Percentiles rank a stretch among this genome's conserved stretches.
phyloP scores from a whole-genome alignment of 2,888 invertebrate species.

The Drosophila fulvimacula region DNA sequence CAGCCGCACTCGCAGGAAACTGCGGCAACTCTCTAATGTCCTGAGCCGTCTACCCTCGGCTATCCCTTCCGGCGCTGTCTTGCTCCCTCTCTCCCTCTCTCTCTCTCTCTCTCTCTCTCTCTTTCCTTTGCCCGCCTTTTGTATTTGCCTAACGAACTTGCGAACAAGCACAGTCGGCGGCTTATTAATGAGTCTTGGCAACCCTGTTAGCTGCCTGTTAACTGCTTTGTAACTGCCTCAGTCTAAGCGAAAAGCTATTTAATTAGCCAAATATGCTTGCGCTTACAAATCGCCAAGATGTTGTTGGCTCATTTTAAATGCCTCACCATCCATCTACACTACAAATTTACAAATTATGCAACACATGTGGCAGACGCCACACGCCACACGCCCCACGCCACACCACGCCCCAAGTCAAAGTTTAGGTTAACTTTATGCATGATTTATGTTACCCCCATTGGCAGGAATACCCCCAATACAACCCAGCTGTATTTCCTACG shows the following conservation, averaged over 20 bases:
- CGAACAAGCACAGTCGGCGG: conserved; percentile 30
- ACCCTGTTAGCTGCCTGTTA: neutral
- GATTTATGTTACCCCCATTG: conserved; percentile 66
- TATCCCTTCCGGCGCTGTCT: conserved; percentile 26
- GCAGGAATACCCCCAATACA: no score
- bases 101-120: neutral
- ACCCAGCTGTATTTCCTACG: no score
- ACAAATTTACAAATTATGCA: conserved; percentile 53
- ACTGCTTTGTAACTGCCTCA: neutral
- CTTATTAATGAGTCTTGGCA: conserved; percentile 45
- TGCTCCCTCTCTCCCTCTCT: neutral
- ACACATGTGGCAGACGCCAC: conserved; percentile 56
- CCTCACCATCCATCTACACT: conserved; percentile 3
- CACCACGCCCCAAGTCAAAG: conserved; percentile 51
- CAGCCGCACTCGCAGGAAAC: conserved; percentile 66
- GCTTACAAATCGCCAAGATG: conserved; percentile 29
- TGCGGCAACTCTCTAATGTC: conserved; percentile 46
- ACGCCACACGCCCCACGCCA: neutral
- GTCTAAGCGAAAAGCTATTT: conserved; percentile 35
- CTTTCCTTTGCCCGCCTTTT: conserved; percentile 29
- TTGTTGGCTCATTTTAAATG: conserved; percentile 3
- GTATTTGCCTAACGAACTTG: conserved; percentile 62
- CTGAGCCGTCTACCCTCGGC: conserved; percentile 19
- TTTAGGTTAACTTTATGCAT: conserved; percentile 70
- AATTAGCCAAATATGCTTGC: conserved; percentile 37